These are phyloP conservation scores for Galaxias olidus DNA, from an alignment of 2,797 vertebrate genomes.

Conservation along the genomic window DNA sequence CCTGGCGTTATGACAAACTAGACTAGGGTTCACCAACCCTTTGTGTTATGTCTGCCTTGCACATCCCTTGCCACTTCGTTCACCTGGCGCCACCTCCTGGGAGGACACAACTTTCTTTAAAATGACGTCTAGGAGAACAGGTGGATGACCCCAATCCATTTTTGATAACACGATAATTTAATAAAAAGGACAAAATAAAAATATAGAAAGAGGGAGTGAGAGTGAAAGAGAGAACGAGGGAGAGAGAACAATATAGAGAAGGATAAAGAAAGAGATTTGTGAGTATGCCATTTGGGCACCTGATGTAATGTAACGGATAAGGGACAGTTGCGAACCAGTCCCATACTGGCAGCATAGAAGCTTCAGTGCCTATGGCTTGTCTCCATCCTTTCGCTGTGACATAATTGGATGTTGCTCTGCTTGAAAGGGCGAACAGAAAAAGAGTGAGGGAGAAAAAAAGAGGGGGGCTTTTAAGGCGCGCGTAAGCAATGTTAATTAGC, in stretches of 20 bases:
- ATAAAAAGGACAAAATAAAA: too few species aligned
- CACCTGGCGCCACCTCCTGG: conserved; percentile 78
- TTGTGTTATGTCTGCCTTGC: not conserved
- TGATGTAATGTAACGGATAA: too few species aligned
- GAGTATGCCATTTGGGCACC: too few species aligned
- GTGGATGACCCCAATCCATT: not conserved
- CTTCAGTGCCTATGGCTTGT: conserved; percentile 40
- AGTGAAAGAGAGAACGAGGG: too few species aligned
- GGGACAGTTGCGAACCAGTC: not conserved
- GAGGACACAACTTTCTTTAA: conserved; percentile 9
- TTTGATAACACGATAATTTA: too few species aligned
- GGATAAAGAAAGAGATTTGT: too few species aligned
- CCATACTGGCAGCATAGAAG: conserved; percentile 38
- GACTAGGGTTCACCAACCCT: not conserved
- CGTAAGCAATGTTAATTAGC: conserved; percentile 86
- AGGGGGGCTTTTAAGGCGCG: conserved; percentile 71
- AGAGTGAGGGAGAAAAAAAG: conserved; percentile 14
- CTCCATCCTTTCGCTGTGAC: conserved; percentile 64
- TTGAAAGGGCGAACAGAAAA: conserved; percentile 72
- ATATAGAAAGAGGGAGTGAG: too few species aligned
- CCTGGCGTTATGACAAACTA: too few species aligned
- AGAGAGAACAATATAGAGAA: too few species aligned
- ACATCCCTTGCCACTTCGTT: conserved; percentile 46
- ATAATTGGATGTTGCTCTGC: conserved; percentile 80
- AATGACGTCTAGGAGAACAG: not conserved